phyloP scores from a whole-genome alignment of 2,113 vertebrate species.

The Scomber scombrus region DNA sequence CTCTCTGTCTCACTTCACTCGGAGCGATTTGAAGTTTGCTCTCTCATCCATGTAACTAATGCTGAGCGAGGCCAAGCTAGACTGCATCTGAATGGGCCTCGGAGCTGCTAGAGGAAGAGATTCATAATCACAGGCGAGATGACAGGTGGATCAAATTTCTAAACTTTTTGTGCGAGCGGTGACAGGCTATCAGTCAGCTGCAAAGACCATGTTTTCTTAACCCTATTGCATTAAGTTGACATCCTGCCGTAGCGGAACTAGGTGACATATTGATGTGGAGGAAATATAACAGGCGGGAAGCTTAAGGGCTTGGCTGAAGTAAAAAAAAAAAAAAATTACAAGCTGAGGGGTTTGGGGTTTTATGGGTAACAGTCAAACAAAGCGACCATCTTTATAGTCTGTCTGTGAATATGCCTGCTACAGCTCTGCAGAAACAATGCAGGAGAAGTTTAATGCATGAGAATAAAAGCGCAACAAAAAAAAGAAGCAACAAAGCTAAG shows the following conservation, averaged over 20 bases:
- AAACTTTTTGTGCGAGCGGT: conserved; percentile 78
- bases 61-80: conserved; percentile 68
- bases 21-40: conserved; percentile 68
- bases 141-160: conserved; percentile 85
- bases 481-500: conserved; percentile 10
- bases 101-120: conserved; percentile 73
- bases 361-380: conserved; percentile 77
- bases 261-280: conserved; percentile 81
- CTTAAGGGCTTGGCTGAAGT: conserved; percentile 58
- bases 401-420: conserved; percentile 57
- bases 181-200: conserved; percentile 82
- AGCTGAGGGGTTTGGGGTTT: conserved; percentile 55
- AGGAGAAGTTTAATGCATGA: conserved; percentile 13
- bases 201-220: conserved; percentile 82
- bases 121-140: conserved; percentile 81
- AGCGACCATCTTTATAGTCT: conserved; percentile 66
- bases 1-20: conserved; percentile 49
- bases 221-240: conserved; percentile 82
- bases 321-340: conserved; percentile 50
- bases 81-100: conserved; percentile 74
- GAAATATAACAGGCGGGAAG: conserved; percentile 77
- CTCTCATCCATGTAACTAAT: conserved; percentile 75
- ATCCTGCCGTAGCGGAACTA: conserved; percentile 78
- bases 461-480: conserved; percentile 34
- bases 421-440: conserved; percentile 9